phyloP scores from a whole-genome alignment of 2,888 invertebrate species.

The Cerceris rybyensis region DNA sequence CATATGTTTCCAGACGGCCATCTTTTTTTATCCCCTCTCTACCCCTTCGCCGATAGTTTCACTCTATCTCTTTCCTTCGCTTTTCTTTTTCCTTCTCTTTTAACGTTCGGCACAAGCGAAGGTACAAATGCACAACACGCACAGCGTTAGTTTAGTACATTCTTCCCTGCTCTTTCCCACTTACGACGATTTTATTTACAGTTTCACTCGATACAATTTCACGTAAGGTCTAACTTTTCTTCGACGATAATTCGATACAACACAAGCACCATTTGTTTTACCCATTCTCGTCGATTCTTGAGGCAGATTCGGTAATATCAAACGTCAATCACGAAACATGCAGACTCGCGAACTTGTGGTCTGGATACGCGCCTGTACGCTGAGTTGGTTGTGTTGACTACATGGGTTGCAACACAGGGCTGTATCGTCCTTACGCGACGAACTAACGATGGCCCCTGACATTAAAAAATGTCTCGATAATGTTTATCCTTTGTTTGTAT shows the following conservation, averaged over 20 bases:
- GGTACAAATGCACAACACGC: slow-evolving; percentile 33
- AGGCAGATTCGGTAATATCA: not conserved
- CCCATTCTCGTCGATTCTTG: slow-evolving; percentile 23
- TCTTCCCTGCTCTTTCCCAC: slow-evolving; percentile 10
- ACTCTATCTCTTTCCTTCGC: slow-evolving; percentile 39
- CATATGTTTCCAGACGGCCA: slow-evolving; percentile 80
- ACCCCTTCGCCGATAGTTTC: slow-evolving; percentile 26
- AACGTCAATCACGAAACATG: slow-evolving; percentile 27
- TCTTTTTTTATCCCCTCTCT: slow-evolving; percentile 69
- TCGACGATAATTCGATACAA: not conserved
- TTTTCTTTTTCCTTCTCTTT: slow-evolving; percentile 26
- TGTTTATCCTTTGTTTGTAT: not conserved
- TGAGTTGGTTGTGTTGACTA: slow-evolving; percentile 71
- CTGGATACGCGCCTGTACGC: slow-evolving; percentile 22
- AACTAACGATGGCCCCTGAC: slow-evolving; percentile 1
- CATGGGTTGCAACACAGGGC: slow-evolving; percentile 67
- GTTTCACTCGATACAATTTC: not conserved
- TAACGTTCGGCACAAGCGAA: slow-evolving; percentile 30
- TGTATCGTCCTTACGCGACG: slow-evolving; percentile 28
- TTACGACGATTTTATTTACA: not conserved
- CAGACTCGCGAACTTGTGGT: slow-evolving; percentile 19
- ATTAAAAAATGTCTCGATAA: not conserved
- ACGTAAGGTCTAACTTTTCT: not conserved
- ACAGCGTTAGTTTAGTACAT: slow-evolving; percentile 12
- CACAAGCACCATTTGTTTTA: slow-evolving; percentile 10